Evolutionary conservation across 2,797 vertebrate species (phyloP), one percentile per base, ranked within the genome.

Genomic region (Arrhamphus sclerolepis): DNA sequence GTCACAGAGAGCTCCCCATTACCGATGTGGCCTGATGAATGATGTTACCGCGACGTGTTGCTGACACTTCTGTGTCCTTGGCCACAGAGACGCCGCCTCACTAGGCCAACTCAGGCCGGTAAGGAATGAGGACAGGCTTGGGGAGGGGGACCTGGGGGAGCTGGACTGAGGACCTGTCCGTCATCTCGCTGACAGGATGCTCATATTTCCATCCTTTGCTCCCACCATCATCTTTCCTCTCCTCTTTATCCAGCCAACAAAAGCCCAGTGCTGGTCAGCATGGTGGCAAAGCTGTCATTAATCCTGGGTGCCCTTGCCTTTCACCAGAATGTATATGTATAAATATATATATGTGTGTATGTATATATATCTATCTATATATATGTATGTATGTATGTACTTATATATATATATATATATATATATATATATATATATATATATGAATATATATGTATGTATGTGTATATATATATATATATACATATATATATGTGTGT

Each of bases 1-100:
- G 91, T 91, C 90, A 91, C 84, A 75, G 85, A 86, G 85, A 91
- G 89, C 88, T 85, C 83, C 84, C 91, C 89, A 91, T 92, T 91
- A 92, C 91, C 83, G 87, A 84, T 89, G 86, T 79, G 84, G 74
- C 84, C 84, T 89, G 90, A 92, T 89, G 89, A 89, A 90, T 87
- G 90, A 90, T 88, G 87, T 79, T 86, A 82, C 82, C 81, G 81
- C 73, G 85, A 86, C 75, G 72, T 76, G 28, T 60, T 21, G 82
- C 88, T 90, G 90, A 92, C 89, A 90, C 85, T 84, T 64, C 73
- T 9, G 88, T 89, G 89, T 91, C 91, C 90, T 92, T 91, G 89
- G 89, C 86, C 78, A 75, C 75, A 83, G 86, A 88, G 86, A 86
- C 75, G 65, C 69, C 49, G 77, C 75, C 75, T 84, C 58, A 44